These are phyloP conservation scores for Nymphicus hollandicus DNA, from an alignment of 2,113 vertebrate species.

Conservation along the genomic window DNA sequence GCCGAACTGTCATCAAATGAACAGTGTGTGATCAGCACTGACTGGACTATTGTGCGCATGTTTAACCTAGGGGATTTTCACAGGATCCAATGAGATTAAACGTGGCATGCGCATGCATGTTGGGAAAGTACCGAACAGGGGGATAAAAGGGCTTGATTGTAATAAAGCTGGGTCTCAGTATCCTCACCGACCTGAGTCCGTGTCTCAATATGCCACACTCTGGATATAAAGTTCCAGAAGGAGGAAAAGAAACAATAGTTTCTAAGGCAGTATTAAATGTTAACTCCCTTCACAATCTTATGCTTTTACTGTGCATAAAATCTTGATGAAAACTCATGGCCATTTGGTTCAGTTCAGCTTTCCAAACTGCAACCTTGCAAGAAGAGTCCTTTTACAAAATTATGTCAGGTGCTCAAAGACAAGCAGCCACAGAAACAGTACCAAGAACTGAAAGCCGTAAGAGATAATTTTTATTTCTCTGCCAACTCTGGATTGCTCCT, in stretches of 20 bases:
- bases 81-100: no score
- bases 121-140: no score
- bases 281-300: not conserved
- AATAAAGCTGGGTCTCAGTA: no score
- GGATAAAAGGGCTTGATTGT: no score
- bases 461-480: not conserved
- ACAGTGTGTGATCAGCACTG: no score
- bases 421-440: not conserved
- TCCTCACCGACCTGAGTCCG: no score
- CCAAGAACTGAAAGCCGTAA: rapidly evolving
- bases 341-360: not conserved
- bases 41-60: no score
- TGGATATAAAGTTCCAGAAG: not conserved
- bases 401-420: not conserved
- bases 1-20: no score
- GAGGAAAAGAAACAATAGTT: not conserved
- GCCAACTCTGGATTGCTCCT: not conserved
- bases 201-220: not conserved
- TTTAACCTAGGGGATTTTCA: no score
- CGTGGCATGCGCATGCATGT: no score
- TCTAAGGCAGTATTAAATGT: not conserved
- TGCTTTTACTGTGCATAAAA: not conserved
- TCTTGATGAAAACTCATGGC: not conserved
- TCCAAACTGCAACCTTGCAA: not conserved
- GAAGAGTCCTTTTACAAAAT: not conserved